Conservation (phyloP, 2,888 invertebrate species). For the Lacanobia wlatinum region DNA sequence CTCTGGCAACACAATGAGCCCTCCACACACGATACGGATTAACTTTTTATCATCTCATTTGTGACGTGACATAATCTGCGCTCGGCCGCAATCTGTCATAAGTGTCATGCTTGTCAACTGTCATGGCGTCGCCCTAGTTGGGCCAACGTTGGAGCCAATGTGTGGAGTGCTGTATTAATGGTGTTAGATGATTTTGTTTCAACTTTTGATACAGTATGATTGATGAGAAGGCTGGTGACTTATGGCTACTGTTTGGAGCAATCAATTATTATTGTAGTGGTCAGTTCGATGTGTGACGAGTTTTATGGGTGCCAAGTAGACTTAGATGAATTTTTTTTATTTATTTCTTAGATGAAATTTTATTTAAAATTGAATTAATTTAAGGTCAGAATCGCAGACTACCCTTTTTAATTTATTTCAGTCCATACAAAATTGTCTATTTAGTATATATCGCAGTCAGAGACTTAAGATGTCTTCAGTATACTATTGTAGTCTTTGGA, state of each 20-base stretch:
- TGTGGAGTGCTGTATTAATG: conserved; percentile 27
- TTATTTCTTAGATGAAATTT: background rate
- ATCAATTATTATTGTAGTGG: conserved; percentile 21
- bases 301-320: background rate
- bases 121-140: conserved; percentile 67
- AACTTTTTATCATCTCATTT: conserved; percentile 78
- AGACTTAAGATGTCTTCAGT: too few relatives aligned
- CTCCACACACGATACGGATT: conserved; percentile 62
- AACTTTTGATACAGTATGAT: conserved; percentile 24
- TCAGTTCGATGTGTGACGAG: background rate
- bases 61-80: conserved; percentile 84
- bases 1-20: conserved; percentile 61
- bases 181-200: conserved; percentile 31
- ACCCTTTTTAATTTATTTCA: too few relatives aligned
- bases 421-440: too few relatives aligned
- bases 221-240: conserved; percentile 15
- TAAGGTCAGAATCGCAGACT: too few relatives aligned
- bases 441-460: too few relatives aligned
- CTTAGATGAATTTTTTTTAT: too few relatives aligned
- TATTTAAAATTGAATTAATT: too few relatives aligned
- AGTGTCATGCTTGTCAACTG: conserved; percentile 78
- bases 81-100: conserved; percentile 85
- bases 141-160: conserved; percentile 43
- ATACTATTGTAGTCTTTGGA: too few relatives aligned
- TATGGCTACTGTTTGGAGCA: background rate